These are phyloP conservation scores for Trachelus tabidus DNA, from an alignment of 2,888 invertebrate species.

Conservation along the genomic window DNA sequence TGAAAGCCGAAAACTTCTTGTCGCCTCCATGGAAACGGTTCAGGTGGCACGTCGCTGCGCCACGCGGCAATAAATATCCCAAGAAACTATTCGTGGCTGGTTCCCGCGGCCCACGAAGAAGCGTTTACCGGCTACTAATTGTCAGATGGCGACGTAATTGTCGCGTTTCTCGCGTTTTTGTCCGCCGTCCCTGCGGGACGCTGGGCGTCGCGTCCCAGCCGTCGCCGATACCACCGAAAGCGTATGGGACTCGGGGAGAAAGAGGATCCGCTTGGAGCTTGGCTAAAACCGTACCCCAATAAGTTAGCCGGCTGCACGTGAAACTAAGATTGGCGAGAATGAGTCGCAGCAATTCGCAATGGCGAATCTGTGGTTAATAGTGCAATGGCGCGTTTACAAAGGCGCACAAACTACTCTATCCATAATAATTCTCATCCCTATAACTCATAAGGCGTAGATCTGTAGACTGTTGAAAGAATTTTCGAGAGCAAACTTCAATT, in stretches of 20 bases:
- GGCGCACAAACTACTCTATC: background rate
- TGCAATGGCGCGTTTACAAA: background rate
- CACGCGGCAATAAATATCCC: conserved; percentile 49
- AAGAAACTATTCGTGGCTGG: conserved; percentile 49
- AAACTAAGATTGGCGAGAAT: background rate
- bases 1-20: conserved; percentile 11
- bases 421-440: too few species aligned
- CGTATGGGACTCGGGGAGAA: background rate
- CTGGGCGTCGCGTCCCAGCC: conserved; percentile 17
- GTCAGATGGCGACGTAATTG: conserved; percentile 62
- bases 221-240: background rate
- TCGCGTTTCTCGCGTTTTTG: conserved; percentile 52
- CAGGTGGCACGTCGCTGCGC: conserved; percentile 26
- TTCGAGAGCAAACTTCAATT: background rate
- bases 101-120: conserved; percentile 33
- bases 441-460: background rate
- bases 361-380: background rate
- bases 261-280: background rate
- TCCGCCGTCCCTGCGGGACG: conserved; percentile 45
- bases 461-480: background rate
- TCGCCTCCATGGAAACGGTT: conserved; percentile 21
- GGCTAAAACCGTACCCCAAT: conserved; percentile 51
- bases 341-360: background rate
- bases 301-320: conserved; percentile 35
- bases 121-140: conserved; percentile 61